Conservation (phyloP, 2,888 invertebrate genomes). For the Yponomeuta evonymella region DNA sequence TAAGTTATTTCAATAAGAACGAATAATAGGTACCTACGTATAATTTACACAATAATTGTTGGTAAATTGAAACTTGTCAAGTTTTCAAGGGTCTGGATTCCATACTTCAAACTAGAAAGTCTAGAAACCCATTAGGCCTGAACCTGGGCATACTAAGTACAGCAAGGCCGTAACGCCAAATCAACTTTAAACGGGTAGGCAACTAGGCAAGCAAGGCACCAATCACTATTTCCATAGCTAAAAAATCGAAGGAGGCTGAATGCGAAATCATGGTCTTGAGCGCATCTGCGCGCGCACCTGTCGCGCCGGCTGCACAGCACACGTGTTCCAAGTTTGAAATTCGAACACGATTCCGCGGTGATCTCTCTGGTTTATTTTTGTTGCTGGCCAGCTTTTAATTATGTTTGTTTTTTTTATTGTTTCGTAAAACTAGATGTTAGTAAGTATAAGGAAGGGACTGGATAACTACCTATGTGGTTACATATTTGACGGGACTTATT, state of each 20-base stretch:
- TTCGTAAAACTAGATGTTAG: not conserved
- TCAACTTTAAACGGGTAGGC: not conserved
- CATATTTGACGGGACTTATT: no score
- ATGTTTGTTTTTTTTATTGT: not conserved
- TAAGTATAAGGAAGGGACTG: constrained; percentile 25
- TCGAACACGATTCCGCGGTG: constrained; percentile 35
- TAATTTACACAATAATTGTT: no score
- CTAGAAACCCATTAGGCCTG: no score
- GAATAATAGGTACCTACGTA: no score
- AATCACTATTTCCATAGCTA: not conserved
- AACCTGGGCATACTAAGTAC: not conserved
- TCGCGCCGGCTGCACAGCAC: constrained; percentile 41
- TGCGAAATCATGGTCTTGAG: not conserved
- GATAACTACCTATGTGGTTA: no score
- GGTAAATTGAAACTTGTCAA: no score
- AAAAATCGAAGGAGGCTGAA: not conserved
- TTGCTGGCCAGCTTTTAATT: constrained; percentile 23
- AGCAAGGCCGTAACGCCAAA: not conserved
- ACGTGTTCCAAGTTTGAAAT: constrained; percentile 36
- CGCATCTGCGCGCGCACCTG: constrained; percentile 28
- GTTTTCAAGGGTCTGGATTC: no score
- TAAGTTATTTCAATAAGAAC: no score
- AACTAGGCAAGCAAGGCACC: not conserved
- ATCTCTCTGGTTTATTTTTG: constrained; percentile 36
- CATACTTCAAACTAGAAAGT: no score